These are phyloP conservation scores for Alcedo atthis DNA, from an alignment of 2,797 vertebrate species.

Conservation along the genomic window DNA sequence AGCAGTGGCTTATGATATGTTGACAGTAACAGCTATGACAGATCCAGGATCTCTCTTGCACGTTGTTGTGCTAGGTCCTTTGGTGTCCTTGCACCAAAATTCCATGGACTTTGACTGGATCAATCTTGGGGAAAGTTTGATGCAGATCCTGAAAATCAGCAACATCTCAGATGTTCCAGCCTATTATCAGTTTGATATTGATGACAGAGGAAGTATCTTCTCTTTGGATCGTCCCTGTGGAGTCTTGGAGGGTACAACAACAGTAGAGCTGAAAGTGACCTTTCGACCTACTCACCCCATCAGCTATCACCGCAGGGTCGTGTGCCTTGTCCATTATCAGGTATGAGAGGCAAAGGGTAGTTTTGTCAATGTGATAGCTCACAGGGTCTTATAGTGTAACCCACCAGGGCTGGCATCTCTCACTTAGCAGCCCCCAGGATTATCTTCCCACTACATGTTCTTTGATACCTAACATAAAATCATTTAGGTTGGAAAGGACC, in stretches of 20 bases:
- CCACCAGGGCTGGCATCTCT: background rate
- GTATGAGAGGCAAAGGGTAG: conserved; percentile 68
- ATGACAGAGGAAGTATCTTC: conserved; percentile 87
- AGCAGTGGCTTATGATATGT: background rate
- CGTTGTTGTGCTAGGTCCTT: conserved; percentile 81
- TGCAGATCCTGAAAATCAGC: conserved; percentile 78
- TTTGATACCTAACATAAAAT: background rate
- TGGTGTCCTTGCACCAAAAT: conserved; percentile 78
- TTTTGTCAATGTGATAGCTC: background rate
- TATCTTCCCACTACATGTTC: background rate
- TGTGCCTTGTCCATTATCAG: conserved; percentile 90
- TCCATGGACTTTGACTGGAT: conserved; percentile 86
- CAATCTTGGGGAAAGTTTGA: conserved; percentile 70
- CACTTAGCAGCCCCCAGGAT: background rate
- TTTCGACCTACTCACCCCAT: conserved; percentile 85
- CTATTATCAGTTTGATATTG: conserved; percentile 89
- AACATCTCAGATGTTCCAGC: conserved; percentile 82
- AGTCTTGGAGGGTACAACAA: conserved; percentile 76
- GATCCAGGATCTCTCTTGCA: background rate
- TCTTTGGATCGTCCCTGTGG: conserved; percentile 82
- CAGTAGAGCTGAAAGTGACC: conserved; percentile 74
- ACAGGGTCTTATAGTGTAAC: background rate
- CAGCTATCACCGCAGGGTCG: conserved; percentile 84
- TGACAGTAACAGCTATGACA: background rate
- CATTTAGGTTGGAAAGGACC: background rate